These are phyloP conservation scores for Eugnorisma glareosa DNA, from an alignment of 2,888 invertebrate species.

Conservation along the genomic window DNA sequence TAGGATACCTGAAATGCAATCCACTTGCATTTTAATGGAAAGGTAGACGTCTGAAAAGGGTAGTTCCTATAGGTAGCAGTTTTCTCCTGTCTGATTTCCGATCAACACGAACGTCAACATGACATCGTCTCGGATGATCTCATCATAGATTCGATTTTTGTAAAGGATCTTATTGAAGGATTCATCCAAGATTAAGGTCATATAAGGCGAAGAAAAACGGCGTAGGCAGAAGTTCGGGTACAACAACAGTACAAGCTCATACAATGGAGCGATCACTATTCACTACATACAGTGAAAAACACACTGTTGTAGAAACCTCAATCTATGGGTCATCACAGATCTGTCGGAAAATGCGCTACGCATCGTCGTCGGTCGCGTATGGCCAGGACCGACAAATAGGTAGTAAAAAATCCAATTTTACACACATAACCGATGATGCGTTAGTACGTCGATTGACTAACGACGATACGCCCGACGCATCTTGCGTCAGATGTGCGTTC, in stretches of 20 bases:
- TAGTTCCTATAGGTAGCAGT: background rate
- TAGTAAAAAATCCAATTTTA: background rate
- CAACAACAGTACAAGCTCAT: background rate
- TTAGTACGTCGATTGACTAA: background rate
- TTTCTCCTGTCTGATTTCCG: background rate
- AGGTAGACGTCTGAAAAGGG: background rate
- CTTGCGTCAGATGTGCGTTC: background rate
- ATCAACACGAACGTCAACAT: background rate
- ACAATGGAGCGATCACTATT: background rate
- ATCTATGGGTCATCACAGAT: background rate
- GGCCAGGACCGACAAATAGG: background rate
- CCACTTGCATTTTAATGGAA: background rate
- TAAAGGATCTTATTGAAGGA: background rate
- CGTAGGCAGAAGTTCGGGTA: background rate
- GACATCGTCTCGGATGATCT: background rate
- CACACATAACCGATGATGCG: background rate
- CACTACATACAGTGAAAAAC: background rate
- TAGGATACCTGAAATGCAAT: slow-evolving; percentile 79
- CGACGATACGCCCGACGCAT: background rate
- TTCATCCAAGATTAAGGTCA: background rate
- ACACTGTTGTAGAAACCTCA: background rate
- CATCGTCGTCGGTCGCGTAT: background rate
- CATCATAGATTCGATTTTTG: background rate
- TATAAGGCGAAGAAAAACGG: background rate
- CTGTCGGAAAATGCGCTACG: background rate